Evolutionary conservation across 2,888 invertebrate species (phyloP).

Genomic region (Mesorhabditis spiculigera): DNA sequence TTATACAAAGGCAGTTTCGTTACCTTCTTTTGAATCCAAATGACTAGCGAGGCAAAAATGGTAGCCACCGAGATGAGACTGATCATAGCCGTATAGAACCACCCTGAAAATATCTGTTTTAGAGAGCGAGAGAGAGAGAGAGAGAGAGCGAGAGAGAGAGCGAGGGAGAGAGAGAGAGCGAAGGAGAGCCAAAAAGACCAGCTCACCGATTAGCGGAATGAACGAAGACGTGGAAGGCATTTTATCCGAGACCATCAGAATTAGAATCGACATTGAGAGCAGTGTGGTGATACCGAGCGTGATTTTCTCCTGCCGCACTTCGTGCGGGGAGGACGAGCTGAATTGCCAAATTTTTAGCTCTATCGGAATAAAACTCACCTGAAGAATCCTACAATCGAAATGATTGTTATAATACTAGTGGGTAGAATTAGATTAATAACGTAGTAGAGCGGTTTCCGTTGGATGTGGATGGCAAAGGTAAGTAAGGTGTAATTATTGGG

Average conservation of each 20-base stretch:
- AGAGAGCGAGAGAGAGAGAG: too few species aligned
- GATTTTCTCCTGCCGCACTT: conserved; percentile 39
- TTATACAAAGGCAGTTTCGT: neutral
- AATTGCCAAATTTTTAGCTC: neutral
- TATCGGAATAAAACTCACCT: conserved; percentile 35
- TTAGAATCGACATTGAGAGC: conserved; percentile 61
- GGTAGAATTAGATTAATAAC: conserved; percentile 59
- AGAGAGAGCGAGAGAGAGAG: too few species aligned
- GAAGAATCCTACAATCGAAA: conserved; percentile 59
- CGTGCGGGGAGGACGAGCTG: conserved; percentile 57
- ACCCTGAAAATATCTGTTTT: conserved; percentile 10
- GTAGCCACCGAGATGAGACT: conserved; percentile 29
- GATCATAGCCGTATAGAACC: conserved; percentile 33
- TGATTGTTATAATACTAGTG: conserved; percentile 59
- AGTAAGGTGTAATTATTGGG: conserved; percentile 33
- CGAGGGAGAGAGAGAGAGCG: too few species aligned
- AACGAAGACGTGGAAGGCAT: conserved; percentile 59
- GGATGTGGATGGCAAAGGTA: conserved; percentile 24
- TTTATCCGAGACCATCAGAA: conserved; percentile 61
- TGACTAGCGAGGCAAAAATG: conserved; percentile 25
- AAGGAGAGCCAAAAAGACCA: neutral
- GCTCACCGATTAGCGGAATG: conserved; percentile 27
- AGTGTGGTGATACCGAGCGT: conserved; percentile 33
- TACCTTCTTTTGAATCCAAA: conserved; percentile 24
- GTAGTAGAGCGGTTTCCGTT: conserved; percentile 37